phyloP scores from a whole-genome alignment of 2,797 vertebrate genomes.

The Heterohyrax brucei region DNA sequence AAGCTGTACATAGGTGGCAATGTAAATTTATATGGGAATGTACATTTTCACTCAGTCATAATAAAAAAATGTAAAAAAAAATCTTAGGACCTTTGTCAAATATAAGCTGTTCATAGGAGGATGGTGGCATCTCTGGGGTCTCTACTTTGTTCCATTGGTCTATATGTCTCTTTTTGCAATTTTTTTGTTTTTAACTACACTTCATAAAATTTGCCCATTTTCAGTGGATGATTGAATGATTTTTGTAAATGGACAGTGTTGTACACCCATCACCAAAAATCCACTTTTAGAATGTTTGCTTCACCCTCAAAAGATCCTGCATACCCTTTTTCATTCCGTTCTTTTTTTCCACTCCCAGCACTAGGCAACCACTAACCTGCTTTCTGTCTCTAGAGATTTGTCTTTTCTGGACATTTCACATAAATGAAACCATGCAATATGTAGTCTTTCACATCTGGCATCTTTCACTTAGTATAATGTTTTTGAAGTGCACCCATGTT shows the following conservation, averaged over 20 bases:
- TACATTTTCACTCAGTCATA: too few species aligned
- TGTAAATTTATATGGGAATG: too few species aligned
- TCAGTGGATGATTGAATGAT: neutral
- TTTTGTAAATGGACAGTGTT: neutral
- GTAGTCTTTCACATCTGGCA: neutral
- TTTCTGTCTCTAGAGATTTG: neutral
- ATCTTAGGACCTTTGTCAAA: too few species aligned
- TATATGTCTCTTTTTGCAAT: too few species aligned
- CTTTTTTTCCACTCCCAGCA: neutral
- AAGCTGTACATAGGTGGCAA: too few species aligned
- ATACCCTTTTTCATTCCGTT: neutral
- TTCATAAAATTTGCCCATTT: neutral
- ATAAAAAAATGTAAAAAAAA: too few species aligned
- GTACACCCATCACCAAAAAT: neutral
- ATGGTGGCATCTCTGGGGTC: too few species aligned
- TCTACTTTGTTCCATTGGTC: too few species aligned
- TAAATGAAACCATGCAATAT: neutral
- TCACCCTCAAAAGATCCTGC: neutral
- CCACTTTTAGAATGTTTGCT: neutral
- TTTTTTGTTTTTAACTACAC: neutral
- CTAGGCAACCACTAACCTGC: neutral
- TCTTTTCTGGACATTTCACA: neutral
- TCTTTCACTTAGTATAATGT: conserved; percentile 10
- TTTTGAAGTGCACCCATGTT: neutral
- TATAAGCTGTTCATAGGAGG: too few species aligned